Evolutionary conservation across 2,113 vertebrate species (phyloP).

Genomic region (Helogale parvula): DNA sequence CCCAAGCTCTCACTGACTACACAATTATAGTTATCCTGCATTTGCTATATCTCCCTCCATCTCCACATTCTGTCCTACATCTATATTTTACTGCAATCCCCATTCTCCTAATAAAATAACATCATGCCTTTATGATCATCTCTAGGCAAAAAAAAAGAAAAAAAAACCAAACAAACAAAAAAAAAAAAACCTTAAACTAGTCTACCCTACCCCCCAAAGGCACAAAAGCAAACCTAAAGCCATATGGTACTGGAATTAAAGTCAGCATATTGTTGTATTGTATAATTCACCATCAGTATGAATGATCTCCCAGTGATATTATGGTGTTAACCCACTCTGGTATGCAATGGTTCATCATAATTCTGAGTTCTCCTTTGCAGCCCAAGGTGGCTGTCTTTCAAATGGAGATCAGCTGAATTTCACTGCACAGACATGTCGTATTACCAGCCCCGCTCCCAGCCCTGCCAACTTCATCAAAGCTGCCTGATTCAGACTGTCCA

Average conservation of each 20-base stretch:
- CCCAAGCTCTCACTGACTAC: not conserved
- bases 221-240: conserved; percentile 68
- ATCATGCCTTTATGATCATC: conserved; percentile 44
- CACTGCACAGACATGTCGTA: not conserved
- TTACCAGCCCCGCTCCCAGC: not conserved
- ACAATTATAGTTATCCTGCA: conserved; percentile 16
- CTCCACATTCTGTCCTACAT: not conserved
- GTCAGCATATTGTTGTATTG: conserved; percentile 30
- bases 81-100: conserved; percentile 28
- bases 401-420: not conserved
- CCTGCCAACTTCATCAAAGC: not conserved
- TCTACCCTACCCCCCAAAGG: not conserved
- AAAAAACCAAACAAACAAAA: too few relatives aligned
- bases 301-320: conserved; percentile 51
- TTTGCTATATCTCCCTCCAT: conserved; percentile 6
- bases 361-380: not conserved
- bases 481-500: not conserved
- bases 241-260: conserved; percentile 68
- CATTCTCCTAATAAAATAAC: conserved; percentile 58
- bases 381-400: conserved; percentile 38
- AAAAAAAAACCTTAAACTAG: not conserved
- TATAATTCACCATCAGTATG: conserved; percentile 27
- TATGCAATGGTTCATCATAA: not conserved
- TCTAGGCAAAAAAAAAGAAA: not conserved
- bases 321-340: conserved; percentile 49